Percentiles rank a stretch among this genome's conserved stretches.
phyloP scores from a whole-genome alignment of 2,113 vertebrate species.

The Protobothrops flavoviridis region DNA sequence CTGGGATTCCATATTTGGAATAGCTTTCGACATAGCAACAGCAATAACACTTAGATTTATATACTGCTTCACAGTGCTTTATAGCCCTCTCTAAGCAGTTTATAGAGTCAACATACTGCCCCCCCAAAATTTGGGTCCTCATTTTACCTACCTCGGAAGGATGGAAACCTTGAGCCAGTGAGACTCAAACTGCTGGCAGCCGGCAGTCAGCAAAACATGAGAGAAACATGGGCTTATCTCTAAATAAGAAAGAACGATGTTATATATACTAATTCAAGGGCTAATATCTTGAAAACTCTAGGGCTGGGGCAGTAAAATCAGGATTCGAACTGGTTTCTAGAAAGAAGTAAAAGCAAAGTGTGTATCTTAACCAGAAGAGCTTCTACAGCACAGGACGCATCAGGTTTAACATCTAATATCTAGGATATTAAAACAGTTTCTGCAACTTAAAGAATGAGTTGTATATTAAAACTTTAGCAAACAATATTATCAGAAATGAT shows the following conservation, averaged over 20 bases:
- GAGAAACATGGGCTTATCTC: background rate
- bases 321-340: background rate
- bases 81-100: background rate
- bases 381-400: background rate
- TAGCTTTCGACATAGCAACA: background rate
- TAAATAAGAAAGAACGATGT: background rate
- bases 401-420: background rate
- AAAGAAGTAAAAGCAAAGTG: background rate
- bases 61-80: too few species aligned
- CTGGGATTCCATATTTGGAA: background rate
- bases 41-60: too few species aligned
- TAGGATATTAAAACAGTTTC: background rate
- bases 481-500: constrained; percentile 12
- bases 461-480: constrained; percentile 4
- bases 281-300: background rate
- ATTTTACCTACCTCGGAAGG: background rate
- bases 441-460: background rate
- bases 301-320: background rate
- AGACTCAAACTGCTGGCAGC: background rate
- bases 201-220: background rate
- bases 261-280: background rate
- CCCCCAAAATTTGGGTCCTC: background rate
- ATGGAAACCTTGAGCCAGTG: background rate
- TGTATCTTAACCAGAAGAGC: background rate
- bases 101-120: background rate